Conservation (phyloP, 2,888 invertebrate genomes). For the Lysandra bellargus region DNA sequence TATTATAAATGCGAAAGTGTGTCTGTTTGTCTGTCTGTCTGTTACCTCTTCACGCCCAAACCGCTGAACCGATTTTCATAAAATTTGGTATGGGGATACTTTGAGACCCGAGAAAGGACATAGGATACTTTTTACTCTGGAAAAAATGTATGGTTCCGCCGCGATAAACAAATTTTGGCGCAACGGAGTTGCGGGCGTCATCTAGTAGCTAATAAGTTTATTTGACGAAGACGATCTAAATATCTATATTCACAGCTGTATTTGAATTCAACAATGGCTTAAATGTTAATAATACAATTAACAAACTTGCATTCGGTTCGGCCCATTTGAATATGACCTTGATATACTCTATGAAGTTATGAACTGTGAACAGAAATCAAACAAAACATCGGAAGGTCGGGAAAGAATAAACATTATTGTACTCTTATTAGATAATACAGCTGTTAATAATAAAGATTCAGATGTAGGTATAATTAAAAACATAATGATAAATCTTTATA, state of each 20-base stretch:
- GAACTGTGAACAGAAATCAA: constrained; percentile 19
- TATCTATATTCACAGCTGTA: background rate
- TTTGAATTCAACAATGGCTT: background rate
- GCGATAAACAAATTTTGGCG: too few species aligned
- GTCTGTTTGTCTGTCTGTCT: too few species aligned
- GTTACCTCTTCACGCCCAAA: too few species aligned
- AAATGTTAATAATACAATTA: constrained; percentile 11
- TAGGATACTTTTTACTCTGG: too few species aligned
- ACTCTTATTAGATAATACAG: background rate
- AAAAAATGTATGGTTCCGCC: too few species aligned
- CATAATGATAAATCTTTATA: background rate
- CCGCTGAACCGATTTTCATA: too few species aligned
- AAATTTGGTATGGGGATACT: too few species aligned
- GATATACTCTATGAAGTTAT: constrained; percentile 17
- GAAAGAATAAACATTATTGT: background rate
- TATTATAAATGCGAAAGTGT: too few species aligned
- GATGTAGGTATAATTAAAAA: background rate
- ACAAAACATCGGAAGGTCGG: constrained; percentile 7
- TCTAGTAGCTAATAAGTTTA: background rate
- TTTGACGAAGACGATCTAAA: background rate
- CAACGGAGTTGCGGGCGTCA: too few species aligned
- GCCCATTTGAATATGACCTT: constrained; percentile 22
- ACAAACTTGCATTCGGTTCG: constrained; percentile 1
- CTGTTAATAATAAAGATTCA: background rate
- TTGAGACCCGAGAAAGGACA: too few species aligned